Evolutionary conservation across 2,113 vertebrate species (phyloP).

Genomic region (Apaloderma vittatum): DNA sequence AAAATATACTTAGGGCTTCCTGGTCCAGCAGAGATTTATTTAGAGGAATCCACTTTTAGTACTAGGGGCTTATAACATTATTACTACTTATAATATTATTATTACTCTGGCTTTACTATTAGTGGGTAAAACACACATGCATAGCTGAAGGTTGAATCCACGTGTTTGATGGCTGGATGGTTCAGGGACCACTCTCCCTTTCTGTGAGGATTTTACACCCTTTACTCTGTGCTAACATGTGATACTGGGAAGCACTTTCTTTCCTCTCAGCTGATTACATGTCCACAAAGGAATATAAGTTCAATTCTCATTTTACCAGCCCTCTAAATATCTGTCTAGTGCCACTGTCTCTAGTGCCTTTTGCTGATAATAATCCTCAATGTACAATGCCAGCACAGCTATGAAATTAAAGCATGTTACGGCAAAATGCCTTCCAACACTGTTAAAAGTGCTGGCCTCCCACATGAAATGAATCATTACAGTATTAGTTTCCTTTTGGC

Average conservation of each 20-base stretch:
- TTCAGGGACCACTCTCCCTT: background rate
- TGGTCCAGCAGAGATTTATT: constrained; percentile 21
- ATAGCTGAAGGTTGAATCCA: background rate
- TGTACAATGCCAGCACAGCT: background rate
- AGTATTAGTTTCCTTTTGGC: constrained; percentile 17
- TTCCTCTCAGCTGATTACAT: background rate
- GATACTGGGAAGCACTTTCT: background rate
- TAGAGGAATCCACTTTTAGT: background rate
- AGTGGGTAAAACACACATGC: background rate
- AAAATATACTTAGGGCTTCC: background rate
- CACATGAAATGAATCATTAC: constrained; percentile 25
- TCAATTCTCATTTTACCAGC: background rate
- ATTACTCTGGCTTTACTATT: background rate
- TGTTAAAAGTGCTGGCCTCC: background rate
- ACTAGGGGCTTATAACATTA: background rate
- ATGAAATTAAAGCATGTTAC: background rate
- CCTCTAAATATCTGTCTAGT: background rate
- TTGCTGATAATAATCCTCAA: background rate
- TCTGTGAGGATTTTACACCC: background rate
- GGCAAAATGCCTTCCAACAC: background rate
- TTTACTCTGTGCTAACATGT: background rate
- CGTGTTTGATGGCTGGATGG: background rate
- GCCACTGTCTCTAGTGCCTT: background rate
- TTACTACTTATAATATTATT: background rate
- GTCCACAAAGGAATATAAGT: background rate